A percentile compares a stretch with the other conserved stretches of the same genome.
Conservation (phyloP, 2,797 vertebrate genomes). For the Mareca strepera region DNA sequence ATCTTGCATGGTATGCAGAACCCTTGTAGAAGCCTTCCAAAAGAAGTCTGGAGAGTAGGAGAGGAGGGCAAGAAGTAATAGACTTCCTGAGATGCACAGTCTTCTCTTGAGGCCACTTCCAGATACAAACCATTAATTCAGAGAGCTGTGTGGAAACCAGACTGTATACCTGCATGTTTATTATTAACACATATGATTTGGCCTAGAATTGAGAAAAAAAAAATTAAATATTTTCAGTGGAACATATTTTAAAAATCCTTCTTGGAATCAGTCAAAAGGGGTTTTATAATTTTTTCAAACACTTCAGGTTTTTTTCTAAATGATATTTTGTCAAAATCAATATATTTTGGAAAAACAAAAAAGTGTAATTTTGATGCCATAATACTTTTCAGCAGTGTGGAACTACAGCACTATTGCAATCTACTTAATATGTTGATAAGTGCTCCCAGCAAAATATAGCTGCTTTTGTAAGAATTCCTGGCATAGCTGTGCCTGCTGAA, state of each 20-base stretch:
- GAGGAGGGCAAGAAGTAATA: background rate
- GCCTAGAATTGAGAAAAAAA: background rate
- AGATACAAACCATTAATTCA: background rate
- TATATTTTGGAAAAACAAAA: background rate
- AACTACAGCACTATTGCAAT: background rate
- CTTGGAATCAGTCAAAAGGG: background rate
- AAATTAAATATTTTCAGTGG: background rate
- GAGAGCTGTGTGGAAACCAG: background rate
- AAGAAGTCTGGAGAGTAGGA: background rate
- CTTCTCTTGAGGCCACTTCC: background rate
- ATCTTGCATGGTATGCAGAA: background rate
- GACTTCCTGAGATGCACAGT: background rate
- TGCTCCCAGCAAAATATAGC: background rate
- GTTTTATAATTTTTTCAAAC: background rate
- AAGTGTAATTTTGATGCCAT: background rate
- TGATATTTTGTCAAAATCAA: background rate
- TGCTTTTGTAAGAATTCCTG: accelerated
- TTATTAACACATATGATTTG: background rate
- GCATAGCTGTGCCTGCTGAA: background rate
- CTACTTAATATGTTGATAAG: background rate
- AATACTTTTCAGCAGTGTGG: background rate
- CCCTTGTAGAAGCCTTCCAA: background rate
- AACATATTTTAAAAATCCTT: background rate
- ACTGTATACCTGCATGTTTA: background rate
- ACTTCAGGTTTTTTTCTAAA: background rate